These are phyloP conservation scores for Callopanchax toddi DNA, from an alignment of 2,113 vertebrate genomes.

Conservation along the genomic window DNA sequence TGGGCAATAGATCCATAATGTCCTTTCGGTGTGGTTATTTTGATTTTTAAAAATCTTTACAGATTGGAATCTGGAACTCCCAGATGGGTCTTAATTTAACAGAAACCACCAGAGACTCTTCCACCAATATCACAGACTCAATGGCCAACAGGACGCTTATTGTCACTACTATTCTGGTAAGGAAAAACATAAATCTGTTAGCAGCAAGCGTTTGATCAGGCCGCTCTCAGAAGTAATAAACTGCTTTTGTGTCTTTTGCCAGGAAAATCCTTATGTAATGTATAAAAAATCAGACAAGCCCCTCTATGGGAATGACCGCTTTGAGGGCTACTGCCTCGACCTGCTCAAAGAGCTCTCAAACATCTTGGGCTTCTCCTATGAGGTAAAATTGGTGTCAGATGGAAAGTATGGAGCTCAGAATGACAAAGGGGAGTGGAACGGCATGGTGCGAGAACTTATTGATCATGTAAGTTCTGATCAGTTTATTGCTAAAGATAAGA, in stretches of 20 bases:
- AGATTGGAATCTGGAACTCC: constrained; percentile 98
- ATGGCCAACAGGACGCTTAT: constrained; percentile 94
- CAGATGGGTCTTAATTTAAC: constrained; percentile 96
- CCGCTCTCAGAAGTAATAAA: background rate
- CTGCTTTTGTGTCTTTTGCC: constrained; percentile 20
- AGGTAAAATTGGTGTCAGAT: constrained; percentile 95
- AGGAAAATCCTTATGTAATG: constrained; percentile 99
- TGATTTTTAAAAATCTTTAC: constrained; percentile 22
- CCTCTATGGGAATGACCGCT: constrained; percentile 95
- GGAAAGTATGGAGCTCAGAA: constrained; percentile 98
- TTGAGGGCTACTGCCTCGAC: constrained; percentile 97
- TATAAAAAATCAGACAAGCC: constrained; percentile 98
- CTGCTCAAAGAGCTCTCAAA: constrained; percentile 95
- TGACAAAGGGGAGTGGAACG: constrained; percentile 98
- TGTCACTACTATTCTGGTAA: constrained; percentile 94
- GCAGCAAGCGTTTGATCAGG: background rate
- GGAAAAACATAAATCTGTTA: background rate
- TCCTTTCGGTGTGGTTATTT: constrained; percentile 14
- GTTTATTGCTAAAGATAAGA: background rate
- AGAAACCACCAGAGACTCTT: constrained; percentile 85
- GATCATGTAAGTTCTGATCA: constrained; percentile 87
- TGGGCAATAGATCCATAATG: background rate
- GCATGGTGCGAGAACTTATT: constrained; percentile 98
- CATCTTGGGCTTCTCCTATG: constrained; percentile 95
- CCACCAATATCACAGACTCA: constrained; percentile 90